These are phyloP conservation scores for Thermophis baileyi DNA, from an alignment of 2,113 vertebrate species.

Conservation along the genomic window DNA sequence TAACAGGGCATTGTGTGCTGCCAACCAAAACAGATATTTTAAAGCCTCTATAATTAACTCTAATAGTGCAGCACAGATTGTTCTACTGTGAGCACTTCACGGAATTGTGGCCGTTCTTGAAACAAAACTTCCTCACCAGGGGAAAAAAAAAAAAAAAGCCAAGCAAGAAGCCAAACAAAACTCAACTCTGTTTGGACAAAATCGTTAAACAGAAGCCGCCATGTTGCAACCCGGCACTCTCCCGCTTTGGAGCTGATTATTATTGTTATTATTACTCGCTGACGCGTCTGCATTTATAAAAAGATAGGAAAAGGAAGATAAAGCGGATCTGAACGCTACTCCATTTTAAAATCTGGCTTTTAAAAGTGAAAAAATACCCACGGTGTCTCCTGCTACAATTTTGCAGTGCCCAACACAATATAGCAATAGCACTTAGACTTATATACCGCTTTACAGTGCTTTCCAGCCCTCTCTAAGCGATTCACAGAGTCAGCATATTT, in stretches of 20 bases:
- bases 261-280: not conserved
- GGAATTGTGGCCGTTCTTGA: slow-evolving; percentile 46
- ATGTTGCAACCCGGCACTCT: not conserved
- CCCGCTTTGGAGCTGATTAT: not conserved
- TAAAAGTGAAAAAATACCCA: not conserved
- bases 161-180: not conserved
- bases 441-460: too few species aligned
- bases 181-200: slow-evolving; percentile 22
- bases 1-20: slow-evolving; percentile 65
- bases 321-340: not conserved
- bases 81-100: slow-evolving; percentile 62
- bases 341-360: not conserved
- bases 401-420: not conserved
- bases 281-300: not conserved
- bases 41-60: slow-evolving; percentile 74
- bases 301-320: not conserved
- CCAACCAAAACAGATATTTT: slow-evolving; percentile 70
- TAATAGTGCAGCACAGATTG: slow-evolving; percentile 56
- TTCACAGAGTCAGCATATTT: too few species aligned
- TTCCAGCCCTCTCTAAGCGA: too few species aligned
- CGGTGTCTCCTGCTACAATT: not conserved
- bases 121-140: not conserved
- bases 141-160: not conserved
- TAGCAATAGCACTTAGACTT: too few species aligned
- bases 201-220: slow-evolving; percentile 30